Conservation (phyloP, 2,797 vertebrate species). For the Falco novaeseelandiae region DNA sequence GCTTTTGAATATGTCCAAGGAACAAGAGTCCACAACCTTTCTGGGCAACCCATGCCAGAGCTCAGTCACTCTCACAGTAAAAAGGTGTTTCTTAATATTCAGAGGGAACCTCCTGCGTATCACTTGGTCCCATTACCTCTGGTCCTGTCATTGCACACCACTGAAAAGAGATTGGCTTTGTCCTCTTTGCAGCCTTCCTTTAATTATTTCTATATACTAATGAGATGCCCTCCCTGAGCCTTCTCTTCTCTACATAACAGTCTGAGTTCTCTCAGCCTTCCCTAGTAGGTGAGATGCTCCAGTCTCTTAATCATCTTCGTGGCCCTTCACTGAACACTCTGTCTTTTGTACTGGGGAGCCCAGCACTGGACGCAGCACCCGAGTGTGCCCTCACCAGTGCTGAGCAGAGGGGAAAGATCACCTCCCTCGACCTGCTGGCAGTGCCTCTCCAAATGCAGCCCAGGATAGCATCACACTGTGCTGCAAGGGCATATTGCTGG, state of each 20-base stretch:
- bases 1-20: neutral
- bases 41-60: neutral
- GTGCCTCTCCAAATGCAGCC: neutral
- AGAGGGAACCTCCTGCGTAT: neutral
- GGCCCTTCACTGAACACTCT: neutral
- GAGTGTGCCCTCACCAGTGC: neutral
- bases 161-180: neutral
- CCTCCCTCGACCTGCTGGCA: neutral
- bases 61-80: neutral
- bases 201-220: neutral
- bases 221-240: neutral
- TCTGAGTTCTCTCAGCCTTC: neutral
- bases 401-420: neutral
- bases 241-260: neutral
- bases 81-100: neutral
- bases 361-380: neutral
- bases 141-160: neutral
- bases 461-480: neutral
- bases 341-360: neutral
- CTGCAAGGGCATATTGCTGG: neutral
- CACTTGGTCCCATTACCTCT: neutral
- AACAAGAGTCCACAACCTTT: neutral
- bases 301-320: neutral
- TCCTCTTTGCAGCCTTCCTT: neutral
- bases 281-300: neutral